These are phyloP conservation scores for Pseudopipra pipra DNA, from an alignment of 2,113 vertebrate species.

Conservation along the genomic window DNA sequence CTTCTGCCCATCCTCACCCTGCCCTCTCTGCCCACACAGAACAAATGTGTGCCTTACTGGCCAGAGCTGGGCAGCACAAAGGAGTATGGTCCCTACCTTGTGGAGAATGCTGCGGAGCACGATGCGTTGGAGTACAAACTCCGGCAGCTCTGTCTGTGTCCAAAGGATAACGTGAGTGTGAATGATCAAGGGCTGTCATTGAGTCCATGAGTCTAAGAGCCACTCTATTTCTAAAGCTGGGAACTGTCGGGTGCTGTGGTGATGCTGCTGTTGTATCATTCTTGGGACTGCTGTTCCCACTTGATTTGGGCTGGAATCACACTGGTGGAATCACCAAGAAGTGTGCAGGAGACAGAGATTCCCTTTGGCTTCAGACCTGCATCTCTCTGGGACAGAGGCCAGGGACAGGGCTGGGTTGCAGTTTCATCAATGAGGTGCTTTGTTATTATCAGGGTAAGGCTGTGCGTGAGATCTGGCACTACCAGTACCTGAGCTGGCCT, in stretches of 20 bases:
- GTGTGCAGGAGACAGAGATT: background rate
- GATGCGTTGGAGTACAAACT: constrained; percentile 87
- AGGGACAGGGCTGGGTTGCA: background rate
- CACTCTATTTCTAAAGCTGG: background rate
- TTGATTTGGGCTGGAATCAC: background rate
- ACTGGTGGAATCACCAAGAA: background rate
- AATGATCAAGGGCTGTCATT: background rate
- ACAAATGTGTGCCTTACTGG: constrained; percentile 96
- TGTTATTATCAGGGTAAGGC: constrained; percentile 18
- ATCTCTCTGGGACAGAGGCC: background rate
- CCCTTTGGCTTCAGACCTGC: background rate
- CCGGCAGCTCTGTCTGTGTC: constrained; percentile 78
- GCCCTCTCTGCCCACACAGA: constrained; percentile 71
- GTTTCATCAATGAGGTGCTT: background rate
- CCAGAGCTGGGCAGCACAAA: constrained; percentile 74
- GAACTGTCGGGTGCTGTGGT: background rate
- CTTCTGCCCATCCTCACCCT: background rate
- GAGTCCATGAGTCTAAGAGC: background rate
- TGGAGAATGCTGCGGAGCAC: constrained; percentile 71
- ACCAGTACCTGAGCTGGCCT: constrained; percentile 96
- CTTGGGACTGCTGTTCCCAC: background rate
- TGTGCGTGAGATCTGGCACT: constrained; percentile 88
- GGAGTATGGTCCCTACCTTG: constrained; percentile 76
- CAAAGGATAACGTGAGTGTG: constrained; percentile 74
- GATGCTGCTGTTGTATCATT: background rate